Percentiles rank a stretch among this genome's conserved stretches.
Evolutionary conservation across 2,113 vertebrate genomes (phyloP).

Genomic region (Chloropsis cyanopogon): DNA sequence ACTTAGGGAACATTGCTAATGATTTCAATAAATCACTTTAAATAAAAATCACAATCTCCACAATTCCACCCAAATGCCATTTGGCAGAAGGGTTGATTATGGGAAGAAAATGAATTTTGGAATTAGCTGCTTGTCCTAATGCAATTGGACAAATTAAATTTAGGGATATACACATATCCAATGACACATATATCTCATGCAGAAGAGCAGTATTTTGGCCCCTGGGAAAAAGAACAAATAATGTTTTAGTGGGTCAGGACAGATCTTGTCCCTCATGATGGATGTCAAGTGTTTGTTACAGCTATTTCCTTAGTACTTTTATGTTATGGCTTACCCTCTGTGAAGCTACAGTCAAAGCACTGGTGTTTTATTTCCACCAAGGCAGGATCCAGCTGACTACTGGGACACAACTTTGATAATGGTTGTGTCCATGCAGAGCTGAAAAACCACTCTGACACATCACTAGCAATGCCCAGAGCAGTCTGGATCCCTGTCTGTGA

Average conservation of each 20-base stretch:
- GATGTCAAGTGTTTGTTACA: background rate
- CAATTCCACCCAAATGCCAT: slow-evolving; percentile 30
- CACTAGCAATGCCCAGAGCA: background rate
- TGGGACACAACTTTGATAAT: background rate
- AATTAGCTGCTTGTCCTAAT: slow-evolving; percentile 50
- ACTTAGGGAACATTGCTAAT: slow-evolving; percentile 30
- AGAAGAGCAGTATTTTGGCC: background rate
- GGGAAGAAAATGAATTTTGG: slow-evolving; percentile 32
- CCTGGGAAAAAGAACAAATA: slow-evolving; percentile 2
- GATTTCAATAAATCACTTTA: slow-evolving; percentile 47
- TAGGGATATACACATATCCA: background rate
- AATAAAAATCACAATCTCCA: slow-evolving; percentile 52
- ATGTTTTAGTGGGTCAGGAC: background rate
- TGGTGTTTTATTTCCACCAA: background rate
- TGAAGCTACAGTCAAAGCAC: background rate
- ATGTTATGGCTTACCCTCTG: background rate
- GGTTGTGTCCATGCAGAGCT: background rate
- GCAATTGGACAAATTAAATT: slow-evolving; percentile 47
- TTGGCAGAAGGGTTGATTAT: slow-evolving; percentile 43
- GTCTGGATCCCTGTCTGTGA: background rate
- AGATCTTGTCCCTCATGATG: background rate
- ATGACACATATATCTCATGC: background rate
- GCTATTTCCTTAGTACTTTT: background rate
- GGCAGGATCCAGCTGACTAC: background rate
- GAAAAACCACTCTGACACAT: background rate